Base-by-base conservation (phyloP, 2,113 vertebrate species). In the Grammomys surdaster region DNA sequence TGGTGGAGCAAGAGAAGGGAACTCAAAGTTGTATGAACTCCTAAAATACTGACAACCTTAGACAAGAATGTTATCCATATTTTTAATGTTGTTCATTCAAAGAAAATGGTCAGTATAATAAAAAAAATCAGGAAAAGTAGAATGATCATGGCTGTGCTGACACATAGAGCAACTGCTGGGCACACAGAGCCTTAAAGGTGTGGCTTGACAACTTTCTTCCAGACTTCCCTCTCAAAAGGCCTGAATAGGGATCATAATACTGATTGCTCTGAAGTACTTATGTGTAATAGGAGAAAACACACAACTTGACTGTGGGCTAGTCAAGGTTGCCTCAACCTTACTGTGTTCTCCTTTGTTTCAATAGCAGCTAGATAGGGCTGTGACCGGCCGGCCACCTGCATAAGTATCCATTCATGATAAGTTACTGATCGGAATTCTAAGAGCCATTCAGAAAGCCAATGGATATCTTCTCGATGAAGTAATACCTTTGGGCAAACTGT, bases 81-180 rank as follows among this genome's bases (percentile, higher is more conserved):
- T 7, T 82, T 58, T 80, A 13, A 80, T 78, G 88, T 85, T 94
- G 3, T 96, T 73, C n/a, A 89, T 89, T 92, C 46, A 43, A 92
- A 88, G 46, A 56, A 89, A 86, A 60, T 72, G 14, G 19, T 95
- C 48, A 77, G 31, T 58, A 65, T 80, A 40, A 54, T 86, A 72
- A 80, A 40, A 13, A 94, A 78, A 28, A 85, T 73, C 2, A 80
- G 69, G 63, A 92, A 72, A 77, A 77, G 56, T 78, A 36, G 33
- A 48, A 10, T 76, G 7, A 54, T 46, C 7, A 60, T 11, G 67
- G 40, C 0, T 7, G 3, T 3, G 7, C 2, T 46, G 58, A 48
- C 51, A 22, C 46, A 43, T 16, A 2, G 22, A 17, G 33, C 26
- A 20, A 5, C 28, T 13, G 2, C 2, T 10, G 17, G 82, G 22